Conservation (phyloP, 2,797 vertebrate species). For the Typhlichthys subterraneus region DNA sequence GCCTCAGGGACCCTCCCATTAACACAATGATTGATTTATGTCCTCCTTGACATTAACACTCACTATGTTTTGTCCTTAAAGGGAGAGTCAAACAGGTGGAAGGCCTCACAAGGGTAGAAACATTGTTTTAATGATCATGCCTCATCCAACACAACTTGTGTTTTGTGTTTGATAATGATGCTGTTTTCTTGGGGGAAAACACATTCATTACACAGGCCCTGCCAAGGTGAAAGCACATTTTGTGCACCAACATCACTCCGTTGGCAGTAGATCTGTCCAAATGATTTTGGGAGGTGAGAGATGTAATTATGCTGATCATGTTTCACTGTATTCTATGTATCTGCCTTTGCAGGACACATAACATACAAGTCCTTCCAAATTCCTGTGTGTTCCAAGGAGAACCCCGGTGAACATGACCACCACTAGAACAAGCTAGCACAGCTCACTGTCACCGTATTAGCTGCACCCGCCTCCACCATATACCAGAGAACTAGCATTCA, state of each 20-base stretch:
- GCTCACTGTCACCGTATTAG: conserved; percentile 56
- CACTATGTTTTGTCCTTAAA: conserved; percentile 48
- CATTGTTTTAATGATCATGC: conserved; percentile 34
- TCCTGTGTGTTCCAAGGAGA: conserved; percentile 36
- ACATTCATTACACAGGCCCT: conserved; percentile 8
- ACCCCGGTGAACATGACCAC: conserved; percentile 47
- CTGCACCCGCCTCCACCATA: conserved; percentile 35
- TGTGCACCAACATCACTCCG: conserved; percentile 20
- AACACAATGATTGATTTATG: conserved; percentile 68
- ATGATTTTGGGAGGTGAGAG: conserved; percentile 31
- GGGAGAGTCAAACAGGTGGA: conserved; percentile 58
- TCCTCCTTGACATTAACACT: conserved; percentile 49
- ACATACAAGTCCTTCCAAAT: conserved; percentile 4
- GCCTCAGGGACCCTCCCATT: conserved; percentile 63
- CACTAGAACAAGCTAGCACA: conserved; percentile 58
- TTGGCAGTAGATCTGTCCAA: conserved; percentile 38
- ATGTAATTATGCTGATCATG: conserved; percentile 48
- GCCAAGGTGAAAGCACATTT: conserved; percentile 46
- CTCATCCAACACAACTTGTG: conserved; percentile 25
- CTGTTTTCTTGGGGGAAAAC: conserved; percentile 26
- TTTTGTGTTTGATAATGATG: conserved; percentile 42
- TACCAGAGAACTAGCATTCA: conserved; percentile 19
- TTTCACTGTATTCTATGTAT: conserved; percentile 43
- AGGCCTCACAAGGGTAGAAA: conserved; percentile 14
- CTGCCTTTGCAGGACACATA: too few species aligned